Conservation (phyloP, 2,113 vertebrate genomes). For the Dromaius novaehollandiae region DNA sequence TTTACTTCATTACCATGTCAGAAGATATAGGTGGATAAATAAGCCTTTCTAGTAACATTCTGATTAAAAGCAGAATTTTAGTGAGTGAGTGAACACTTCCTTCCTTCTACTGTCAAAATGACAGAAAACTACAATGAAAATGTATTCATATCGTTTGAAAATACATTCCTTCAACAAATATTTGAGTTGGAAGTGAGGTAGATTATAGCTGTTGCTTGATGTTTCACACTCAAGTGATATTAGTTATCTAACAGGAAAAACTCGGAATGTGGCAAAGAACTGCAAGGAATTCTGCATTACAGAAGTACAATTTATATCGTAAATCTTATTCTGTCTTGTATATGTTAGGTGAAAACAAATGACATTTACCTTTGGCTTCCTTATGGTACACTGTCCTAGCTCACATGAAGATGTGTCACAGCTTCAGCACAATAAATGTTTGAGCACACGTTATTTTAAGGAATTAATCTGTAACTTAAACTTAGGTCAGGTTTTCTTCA, state of each 20-base stretch:
- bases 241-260: neutral
- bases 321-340: neutral
- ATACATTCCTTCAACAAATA: conserved; percentile 4
- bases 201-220: neutral
- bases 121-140: neutral
- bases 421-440: neutral
- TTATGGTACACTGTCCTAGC: neutral
- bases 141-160: neutral
- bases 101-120: neutral
- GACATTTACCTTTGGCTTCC: neutral
- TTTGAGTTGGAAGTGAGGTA: neutral
- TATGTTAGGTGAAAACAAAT: neutral
- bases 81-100: neutral
- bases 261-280: neutral
- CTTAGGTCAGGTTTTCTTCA: neutral
- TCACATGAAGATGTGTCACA: neutral
- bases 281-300: neutral
- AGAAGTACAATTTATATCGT: neutral
- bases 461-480: neutral
- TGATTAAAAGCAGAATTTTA: neutral
- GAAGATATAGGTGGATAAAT: neutral
- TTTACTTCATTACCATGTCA: conserved; percentile 10
- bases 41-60: neutral
- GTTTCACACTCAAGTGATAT: neutral
- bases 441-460: neutral